These are phyloP conservation scores for Onychorhynchus coronatus DNA, from an alignment of 2,113 vertebrate genomes.

Conservation along the genomic window DNA sequence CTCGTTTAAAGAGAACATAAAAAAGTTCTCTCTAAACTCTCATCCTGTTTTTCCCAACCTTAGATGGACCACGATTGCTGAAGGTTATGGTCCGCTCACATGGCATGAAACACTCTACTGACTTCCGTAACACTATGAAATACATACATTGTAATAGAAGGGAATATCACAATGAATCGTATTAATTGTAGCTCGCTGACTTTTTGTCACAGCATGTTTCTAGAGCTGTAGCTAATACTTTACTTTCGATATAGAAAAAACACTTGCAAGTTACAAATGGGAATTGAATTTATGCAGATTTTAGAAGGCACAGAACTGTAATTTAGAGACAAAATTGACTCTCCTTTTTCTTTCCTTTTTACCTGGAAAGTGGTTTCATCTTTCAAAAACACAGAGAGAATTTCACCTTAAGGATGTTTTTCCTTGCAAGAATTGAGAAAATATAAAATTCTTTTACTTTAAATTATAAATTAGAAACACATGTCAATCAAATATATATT, in stretches of 20 bases:
- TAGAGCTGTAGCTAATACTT: not conserved
- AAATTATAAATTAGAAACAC: not conserved
- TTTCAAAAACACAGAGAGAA: not conserved
- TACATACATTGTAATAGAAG: not conserved
- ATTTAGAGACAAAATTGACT: not conserved
- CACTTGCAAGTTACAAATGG: not conserved
- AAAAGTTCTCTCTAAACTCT: too few relatives aligned
- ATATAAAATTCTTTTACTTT: not conserved
- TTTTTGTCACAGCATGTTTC: not conserved
- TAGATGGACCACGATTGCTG: not conserved
- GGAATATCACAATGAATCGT: not conserved
- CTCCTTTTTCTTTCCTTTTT: not conserved
- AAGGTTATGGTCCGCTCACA: not conserved
- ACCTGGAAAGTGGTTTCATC: not conserved
- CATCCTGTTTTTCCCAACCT: not conserved
- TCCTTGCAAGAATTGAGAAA: not conserved
- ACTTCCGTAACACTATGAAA: not conserved
- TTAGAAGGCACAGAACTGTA: not conserved
- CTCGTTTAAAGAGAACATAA: not conserved
- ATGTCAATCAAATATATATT: not conserved
- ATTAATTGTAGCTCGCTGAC: not conserved
- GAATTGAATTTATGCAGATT: not conserved
- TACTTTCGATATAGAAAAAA: not conserved
- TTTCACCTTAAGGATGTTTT: not conserved
- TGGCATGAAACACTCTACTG: not conserved